phyloP scores from a whole-genome alignment of 2,113 vertebrate species.

The Notothenia coriiceps region DNA sequence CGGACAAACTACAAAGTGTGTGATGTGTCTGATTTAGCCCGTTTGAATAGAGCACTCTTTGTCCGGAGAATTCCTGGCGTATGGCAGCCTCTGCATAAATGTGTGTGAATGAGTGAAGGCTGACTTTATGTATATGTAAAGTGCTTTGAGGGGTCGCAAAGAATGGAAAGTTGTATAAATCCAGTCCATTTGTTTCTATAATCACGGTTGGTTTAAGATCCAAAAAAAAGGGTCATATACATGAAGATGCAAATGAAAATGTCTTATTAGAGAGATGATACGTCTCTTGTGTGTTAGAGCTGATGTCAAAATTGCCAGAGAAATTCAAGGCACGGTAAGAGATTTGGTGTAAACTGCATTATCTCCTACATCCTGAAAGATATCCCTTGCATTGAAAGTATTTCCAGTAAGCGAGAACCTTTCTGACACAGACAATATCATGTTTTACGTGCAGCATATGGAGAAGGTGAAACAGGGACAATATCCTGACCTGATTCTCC shows the following conservation, averaged over 20 bases:
- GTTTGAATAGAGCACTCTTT: too few species aligned
- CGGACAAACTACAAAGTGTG: too few species aligned
- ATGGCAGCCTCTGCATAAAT: too few species aligned
- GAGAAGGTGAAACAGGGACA: neutral
- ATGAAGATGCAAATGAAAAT: neutral
- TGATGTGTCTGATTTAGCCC: neutral
- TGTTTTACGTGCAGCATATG: neutral
- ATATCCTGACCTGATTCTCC: neutral
- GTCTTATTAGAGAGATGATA: too few species aligned
- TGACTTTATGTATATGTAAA: too few species aligned
- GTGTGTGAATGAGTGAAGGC: too few species aligned
- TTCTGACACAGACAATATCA: neutral
- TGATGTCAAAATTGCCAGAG: neutral
- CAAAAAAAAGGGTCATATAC: neutral
- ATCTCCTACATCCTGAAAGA: neutral
- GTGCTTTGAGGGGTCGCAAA: too few species aligned
- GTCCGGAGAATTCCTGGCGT: too few species aligned
- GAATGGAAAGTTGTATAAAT: too few species aligned
- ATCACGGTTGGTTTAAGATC: too few species aligned
- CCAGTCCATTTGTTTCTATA: too few species aligned
- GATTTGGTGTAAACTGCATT: neutral
- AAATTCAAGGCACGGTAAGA: neutral
- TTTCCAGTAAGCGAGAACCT: neutral
- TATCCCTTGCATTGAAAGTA: neutral
- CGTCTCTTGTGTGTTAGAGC: neutral